Evolutionary conservation across 64 coral and sea anemone genomes (phyloP).

Genomic region (Pocillopora verrucosa): DNA sequence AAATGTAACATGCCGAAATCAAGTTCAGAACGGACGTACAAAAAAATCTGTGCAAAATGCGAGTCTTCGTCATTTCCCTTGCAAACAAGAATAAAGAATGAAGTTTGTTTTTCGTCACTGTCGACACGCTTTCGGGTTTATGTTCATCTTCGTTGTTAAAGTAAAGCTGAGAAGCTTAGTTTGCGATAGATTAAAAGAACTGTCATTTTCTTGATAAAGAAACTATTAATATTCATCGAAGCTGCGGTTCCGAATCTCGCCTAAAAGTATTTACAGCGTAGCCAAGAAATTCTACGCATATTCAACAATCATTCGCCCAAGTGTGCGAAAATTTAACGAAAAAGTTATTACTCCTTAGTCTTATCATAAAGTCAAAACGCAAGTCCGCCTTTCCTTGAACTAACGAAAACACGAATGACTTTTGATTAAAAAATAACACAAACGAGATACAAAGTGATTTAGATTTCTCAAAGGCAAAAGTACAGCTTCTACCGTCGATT

Average conservation of each 20-base stretch:
- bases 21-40: neutral
- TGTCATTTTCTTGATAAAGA: constrained; percentile 52
- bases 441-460: constrained; percentile 15
- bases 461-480: constrained; percentile 43
- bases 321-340: constrained; percentile 32
- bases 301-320: constrained; percentile 25
- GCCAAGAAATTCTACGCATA: constrained; percentile 40
- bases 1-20: constrained; percentile 42
- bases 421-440: constrained; percentile 54
- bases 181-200: constrained; percentile 36
- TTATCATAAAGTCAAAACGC: constrained; percentile 19
- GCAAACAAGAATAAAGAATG: neutral
- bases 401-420: constrained; percentile 47
- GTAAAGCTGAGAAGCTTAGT: constrained; percentile 37
- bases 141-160: neutral
- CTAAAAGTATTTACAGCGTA: constrained; percentile 43
- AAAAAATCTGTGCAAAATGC: neutral
- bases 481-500: constrained; percentile 32
- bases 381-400: neutral
- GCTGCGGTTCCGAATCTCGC: constrained; percentile 49
- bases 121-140: neutral
- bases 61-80: neutral
- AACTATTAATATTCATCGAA: constrained; percentile 55
- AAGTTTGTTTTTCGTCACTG: neutral
- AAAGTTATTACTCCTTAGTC: constrained; percentile 10